Evolutionary conservation across 2,113 vertebrate species (phyloP), one percentile per base, ranked within the genome.

Genomic region (Atherinomorus stipes): DNA sequence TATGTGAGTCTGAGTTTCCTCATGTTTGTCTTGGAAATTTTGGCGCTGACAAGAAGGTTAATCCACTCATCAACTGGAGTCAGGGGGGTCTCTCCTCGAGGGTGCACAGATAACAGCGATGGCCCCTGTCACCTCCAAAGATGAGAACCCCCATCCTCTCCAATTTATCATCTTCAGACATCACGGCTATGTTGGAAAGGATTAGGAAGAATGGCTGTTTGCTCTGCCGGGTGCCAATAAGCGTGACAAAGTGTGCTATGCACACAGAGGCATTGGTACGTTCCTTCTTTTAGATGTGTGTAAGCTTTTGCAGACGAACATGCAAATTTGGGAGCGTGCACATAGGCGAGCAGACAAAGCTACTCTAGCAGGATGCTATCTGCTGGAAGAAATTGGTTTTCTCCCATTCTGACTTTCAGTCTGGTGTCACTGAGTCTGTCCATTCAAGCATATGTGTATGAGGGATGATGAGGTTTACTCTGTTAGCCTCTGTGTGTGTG

Each of bases 31-130:
- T 78, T 79, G 7, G 28, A 83, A 59, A 58, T 74, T 84, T 56
- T 68, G 67, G 62, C 37, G 67, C 64, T 77, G 76, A 88, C 81
- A 74, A 64, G 37, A 71, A 85, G 71, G 84, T 85, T 88, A 89
- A 89, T 88, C 83, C 80, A 89, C 84, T 75, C 64, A 81, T 81
- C 80, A 82, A 78, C 67, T 76, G 64, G 44, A 73, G 50, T 71
- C 69, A 68, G 49, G 66, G 66, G 67, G 73, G 53, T 72, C 51
- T 80, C 66, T 83, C 68, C 70, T 74, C 6, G 3, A 80, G 76
- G 64, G 45, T 69, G 67, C 52, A 72, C 40, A 37, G 69, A 76
- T 64, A 79, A 58, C 60, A 59, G 56, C 25, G 23, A 67, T 52
- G 67, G 70, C 78, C 64, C 40, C 61, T 74, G 73, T 81, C 85